These are phyloP conservation scores for Orthosia gothica DNA, from an alignment of 2,888 invertebrate species.

Conservation along the genomic window DNA sequence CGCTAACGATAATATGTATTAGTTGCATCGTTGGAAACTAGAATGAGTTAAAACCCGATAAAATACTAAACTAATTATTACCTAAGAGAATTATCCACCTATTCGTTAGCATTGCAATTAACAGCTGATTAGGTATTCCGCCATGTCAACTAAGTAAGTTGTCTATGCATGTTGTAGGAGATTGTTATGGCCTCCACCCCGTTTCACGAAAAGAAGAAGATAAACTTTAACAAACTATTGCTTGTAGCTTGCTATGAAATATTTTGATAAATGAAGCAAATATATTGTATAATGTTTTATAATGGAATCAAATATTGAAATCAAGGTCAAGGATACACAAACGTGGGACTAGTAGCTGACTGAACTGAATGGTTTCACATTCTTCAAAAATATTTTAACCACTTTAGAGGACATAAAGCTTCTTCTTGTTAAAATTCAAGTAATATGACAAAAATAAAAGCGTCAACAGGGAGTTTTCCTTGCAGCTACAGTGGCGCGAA, in stretches of 20 bases:
- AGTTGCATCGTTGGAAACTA: slow-evolving; percentile 44
- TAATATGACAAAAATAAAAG: no score
- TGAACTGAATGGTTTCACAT: no score
- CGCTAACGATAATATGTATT: slow-evolving; percentile 53
- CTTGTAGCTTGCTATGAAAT: background rate
- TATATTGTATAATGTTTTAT: background rate
- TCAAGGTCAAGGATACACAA: slow-evolving; percentile 23
- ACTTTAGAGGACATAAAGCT: no score
- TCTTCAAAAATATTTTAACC: no score
- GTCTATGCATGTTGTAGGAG: slow-evolving; percentile 66
- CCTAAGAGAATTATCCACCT: slow-evolving; percentile 71
- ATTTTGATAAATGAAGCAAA: background rate
- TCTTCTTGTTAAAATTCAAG: no score
- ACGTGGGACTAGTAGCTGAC: background rate
- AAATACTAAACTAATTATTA: slow-evolving; percentile 62
- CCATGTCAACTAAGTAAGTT: slow-evolving; percentile 82
- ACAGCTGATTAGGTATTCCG: slow-evolving; percentile 89
- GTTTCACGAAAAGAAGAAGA: slow-evolving; percentile 28
- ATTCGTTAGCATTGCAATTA: slow-evolving; percentile 87
- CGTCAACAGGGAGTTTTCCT: no score
- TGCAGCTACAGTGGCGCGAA: background rate
- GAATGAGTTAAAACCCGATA: slow-evolving; percentile 64
- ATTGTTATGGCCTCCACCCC: slow-evolving; percentile 50
- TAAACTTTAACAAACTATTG: background rate
- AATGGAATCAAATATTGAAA: background rate